phyloP scores from a whole-genome alignment of 2,797 vertebrate species.

The Pangasius larnaudii region DNA sequence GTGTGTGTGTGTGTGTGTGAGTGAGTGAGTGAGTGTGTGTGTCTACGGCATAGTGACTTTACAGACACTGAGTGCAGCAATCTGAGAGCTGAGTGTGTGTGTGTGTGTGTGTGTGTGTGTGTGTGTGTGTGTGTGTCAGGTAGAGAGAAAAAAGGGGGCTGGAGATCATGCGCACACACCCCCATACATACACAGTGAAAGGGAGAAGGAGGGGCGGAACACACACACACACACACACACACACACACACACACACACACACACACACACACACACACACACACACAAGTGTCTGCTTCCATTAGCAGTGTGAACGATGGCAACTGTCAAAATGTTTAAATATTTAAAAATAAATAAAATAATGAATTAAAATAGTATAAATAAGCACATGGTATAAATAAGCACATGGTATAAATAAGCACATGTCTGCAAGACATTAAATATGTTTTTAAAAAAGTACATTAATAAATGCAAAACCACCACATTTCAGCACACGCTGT shows the following conservation, averaged over 20 bases:
- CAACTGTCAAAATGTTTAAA: neutral
- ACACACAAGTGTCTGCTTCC: neutral
- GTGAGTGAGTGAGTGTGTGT: neutral
- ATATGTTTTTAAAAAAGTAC: neutral
- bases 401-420: neutral
- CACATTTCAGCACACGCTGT: no score
- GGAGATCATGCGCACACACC: conserved; percentile 68
- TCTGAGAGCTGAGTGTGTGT: conserved; percentile 15
- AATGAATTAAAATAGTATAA: neutral
- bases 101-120: conserved; percentile 15
- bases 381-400: neutral
- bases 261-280: neutral
- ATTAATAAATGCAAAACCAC: neutral
- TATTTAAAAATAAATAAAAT: neutral
- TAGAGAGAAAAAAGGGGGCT: conserved; percentile 14
- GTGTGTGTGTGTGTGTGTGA: conserved; percentile 10
- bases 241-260: neutral
- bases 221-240: neutral
- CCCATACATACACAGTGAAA: conserved; percentile 5
- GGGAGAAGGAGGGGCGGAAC: conserved; percentile 1
- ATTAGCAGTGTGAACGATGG: neutral
- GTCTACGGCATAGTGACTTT: conserved; percentile 21
- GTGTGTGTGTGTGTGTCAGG: conserved; percentile 21
- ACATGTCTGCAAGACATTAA: neutral
- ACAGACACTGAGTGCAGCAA: conserved; percentile 30